Evolutionary conservation across 1,140 invertebrate species (phyloP), one percentile per base, ranked within the genome.

Genomic region (Caenorhabditis latens): DNA sequence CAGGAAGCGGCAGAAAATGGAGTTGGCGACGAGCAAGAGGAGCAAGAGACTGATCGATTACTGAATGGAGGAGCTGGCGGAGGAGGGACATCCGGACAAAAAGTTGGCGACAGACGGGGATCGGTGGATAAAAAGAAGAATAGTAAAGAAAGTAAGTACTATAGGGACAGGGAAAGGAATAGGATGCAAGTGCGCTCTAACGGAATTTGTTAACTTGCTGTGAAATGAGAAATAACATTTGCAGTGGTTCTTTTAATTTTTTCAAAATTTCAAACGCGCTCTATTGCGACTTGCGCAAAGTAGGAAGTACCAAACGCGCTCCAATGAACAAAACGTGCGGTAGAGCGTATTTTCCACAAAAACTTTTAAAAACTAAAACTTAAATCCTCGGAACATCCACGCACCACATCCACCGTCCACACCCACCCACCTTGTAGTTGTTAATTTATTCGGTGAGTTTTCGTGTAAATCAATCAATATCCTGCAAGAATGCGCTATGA

Each of bases 91-190:
- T 46, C 42, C 19, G 21, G 19, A 21, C 46, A 5, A n/a, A 48
- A 63, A 42, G 32, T 24, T 1, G n/a, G 65, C 9, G n/a, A 85
- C 19, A 24, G 53, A 24, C 46, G 50, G 24, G 61, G 50, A 53
- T 24, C 75, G 9, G 42, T 50, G 19, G 63, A 61, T 57, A 89
- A 89, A 24, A 90, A 89, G 75, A 91, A 90, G 87, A 90, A 83
- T 79, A 91, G 91, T 71, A 91, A 91, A 90, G 90, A 91, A 87
- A 90, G 90, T 92, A 65, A 88, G 91, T 88, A 2, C 14, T 32
- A 53, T 16, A 53, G 1, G n/a, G 9, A n/a, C 14, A 1, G 9
- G 13, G 55, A 32, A 0, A 32, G 32, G 32, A 32, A 32, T 2
- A 32, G 2, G 32, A 32, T 32, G 32, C 32, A 32, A 32, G 32